Conservation (phyloP, 2,888 invertebrate genomes). For the Catocala nupta region DNA sequence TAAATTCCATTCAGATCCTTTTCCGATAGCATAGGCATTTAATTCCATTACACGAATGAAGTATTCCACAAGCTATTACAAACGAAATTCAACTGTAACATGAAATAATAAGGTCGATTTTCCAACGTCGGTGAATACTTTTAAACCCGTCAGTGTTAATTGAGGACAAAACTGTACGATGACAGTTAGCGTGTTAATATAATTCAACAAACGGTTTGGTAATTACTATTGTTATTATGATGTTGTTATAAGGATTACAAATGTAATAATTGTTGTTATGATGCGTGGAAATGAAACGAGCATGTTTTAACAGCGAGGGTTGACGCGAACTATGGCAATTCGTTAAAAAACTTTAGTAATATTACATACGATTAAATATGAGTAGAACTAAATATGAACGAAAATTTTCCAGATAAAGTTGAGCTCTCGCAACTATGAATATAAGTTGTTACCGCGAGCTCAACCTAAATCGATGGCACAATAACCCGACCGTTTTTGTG, state of each 20-base stretch:
- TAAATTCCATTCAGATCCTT: constrained; percentile 18
- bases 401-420: too few species aligned
- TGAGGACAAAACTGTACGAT: constrained; percentile 21
- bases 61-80: constrained; percentile 5
- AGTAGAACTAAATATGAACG: too few species aligned
- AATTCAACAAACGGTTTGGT: constrained; percentile 34
- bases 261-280: constrained; percentile 14
- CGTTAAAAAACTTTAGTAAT: too few species aligned
- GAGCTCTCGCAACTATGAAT: too few species aligned
- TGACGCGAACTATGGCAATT: background rate
- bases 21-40: constrained; percentile 23
- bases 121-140: background rate
- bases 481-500: too few species aligned
- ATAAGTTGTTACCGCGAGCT: too few species aligned
- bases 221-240: constrained; percentile 32
- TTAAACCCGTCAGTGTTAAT: constrained; percentile 16
- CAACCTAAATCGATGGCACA: too few species aligned
- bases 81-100: constrained; percentile 1
- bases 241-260: constrained; percentile 19
- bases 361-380: too few species aligned
- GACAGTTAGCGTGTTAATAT: constrained; percentile 24
- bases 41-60: constrained; percentile 32
- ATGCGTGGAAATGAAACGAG: constrained; percentile 23
- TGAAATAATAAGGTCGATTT: constrained; percentile 3
- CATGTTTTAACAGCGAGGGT: constrained; percentile 1